Evolutionary conservation across 1,140 invertebrate genomes (phyloP).

Genomic region (Maconellicoccus hirsutus): DNA sequence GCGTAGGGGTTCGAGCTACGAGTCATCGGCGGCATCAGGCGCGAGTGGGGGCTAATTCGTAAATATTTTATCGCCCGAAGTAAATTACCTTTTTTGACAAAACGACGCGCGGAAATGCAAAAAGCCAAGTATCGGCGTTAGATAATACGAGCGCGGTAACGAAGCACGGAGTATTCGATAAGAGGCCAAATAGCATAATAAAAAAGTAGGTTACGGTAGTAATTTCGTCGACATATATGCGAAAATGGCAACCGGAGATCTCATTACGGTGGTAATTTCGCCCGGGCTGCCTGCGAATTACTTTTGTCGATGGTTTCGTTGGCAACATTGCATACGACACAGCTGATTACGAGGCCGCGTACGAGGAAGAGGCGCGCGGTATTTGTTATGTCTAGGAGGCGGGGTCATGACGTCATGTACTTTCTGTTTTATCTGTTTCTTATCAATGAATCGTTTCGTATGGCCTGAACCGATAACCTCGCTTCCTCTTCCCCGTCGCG

Average conservation of each 20-base stretch:
- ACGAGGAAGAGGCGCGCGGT: not conserved
- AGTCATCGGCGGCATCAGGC: too few relatives aligned
- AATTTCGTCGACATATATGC: not conserved
- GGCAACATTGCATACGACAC: conserved; percentile 4
- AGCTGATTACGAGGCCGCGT: conserved; percentile 15
- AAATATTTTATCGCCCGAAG: too few relatives aligned
- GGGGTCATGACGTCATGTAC: conserved; percentile 20
- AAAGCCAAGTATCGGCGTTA: too few relatives aligned
- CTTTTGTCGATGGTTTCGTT: not conserved
- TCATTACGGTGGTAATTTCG: not conserved
- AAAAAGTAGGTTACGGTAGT: not conserved
- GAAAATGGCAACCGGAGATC: not conserved
- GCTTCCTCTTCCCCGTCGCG: not conserved
- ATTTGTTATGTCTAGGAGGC: conserved; percentile 17
- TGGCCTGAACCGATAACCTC: not conserved
- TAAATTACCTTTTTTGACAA: too few relatives aligned
- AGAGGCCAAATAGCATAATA: not conserved
- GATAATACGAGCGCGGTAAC: not conserved
- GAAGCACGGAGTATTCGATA: not conserved
- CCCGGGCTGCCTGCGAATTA: not conserved
- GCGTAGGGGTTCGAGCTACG: too few relatives aligned
- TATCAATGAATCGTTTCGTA: conserved; percentile 19
- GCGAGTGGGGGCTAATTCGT: too few relatives aligned
- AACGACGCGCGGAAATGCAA: too few relatives aligned
- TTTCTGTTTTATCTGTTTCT: conserved; percentile 20